Base-by-base conservation (phyloP, 1,140 invertebrate species). In the Helicorthomorpha holstii region DNA sequence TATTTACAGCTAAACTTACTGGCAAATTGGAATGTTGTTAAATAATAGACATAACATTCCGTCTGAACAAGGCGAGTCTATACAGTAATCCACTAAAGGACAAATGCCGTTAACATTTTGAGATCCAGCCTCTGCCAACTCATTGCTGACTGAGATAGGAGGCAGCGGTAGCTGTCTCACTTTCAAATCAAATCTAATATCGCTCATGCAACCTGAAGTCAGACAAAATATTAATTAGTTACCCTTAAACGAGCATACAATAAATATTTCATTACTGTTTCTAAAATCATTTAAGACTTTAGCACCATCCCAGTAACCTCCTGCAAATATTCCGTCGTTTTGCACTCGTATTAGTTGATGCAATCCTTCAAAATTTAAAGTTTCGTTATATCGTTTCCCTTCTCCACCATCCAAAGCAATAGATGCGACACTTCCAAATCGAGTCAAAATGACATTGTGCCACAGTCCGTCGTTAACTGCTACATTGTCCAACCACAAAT, bases 381-480 rank as follows among this genome's bases (percentile, higher is more conserved):
- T 63, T 55, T 69, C 66, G 54, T 65, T 69, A 55, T 63, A 70
- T 52, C 66, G 64, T 21, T 64, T 57, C 3, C 71, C 71, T 52
- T 72, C 70, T 3, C 71, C 72, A 27, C 64, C 63, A 57, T 74
- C 72, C 48, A 74, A 57, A 19, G 60, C 61, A 23, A 74, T 57
- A 38, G 62, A 60, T 29, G 71, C 66, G 55, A 65, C 65, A 34
- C 61, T 62, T 2, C 72, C 70, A 52, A 59, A 67, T 7, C 72
- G 59, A 38, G 44, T 34, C 14, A 64, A 60, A 19, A 61, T 57
- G 1, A 71, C 64, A 0, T 62, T 63, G 52, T 74, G 73, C 71
- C 72, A 73, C 54, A 67, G 65, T 12, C 73, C 73, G 58, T 74
- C 70, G 51, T 63, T 66, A 22, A 69, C 70, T 4, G 56, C 57